Conservation (phyloP, 2,113 vertebrate genomes). For the Oreochromis spilurus region DNA sequence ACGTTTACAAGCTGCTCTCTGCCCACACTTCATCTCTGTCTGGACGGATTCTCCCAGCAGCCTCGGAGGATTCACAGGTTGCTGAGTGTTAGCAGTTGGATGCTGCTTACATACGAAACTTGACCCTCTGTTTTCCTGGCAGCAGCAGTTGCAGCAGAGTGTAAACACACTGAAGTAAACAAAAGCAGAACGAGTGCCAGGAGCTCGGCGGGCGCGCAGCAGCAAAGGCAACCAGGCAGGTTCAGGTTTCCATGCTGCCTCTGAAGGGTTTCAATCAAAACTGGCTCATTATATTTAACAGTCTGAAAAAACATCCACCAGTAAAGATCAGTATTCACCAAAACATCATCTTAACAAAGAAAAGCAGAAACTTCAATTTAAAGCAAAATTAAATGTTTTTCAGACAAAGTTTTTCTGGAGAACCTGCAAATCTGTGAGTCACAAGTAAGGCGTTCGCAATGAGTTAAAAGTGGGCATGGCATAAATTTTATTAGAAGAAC, state of each 20-base stretch:
- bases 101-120: not conserved
- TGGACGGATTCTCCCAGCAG: slow-evolving; percentile 5
- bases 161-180: not conserved
- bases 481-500: not conserved
- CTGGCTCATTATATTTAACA: not conserved
- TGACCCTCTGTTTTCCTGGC: slow-evolving; percentile 7
- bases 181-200: not conserved
- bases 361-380: not conserved
- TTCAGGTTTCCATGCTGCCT: not conserved
- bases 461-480: not conserved
- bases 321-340: not conserved
- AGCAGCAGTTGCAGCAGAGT: not conserved
- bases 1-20: slow-evolving; percentile 16
- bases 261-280: not conserved
- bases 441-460: not conserved
- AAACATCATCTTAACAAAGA: not conserved
- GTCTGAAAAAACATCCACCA: rapidly evolving
- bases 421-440: not conserved
- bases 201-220: not conserved
- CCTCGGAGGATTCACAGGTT: not conserved
- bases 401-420: not conserved
- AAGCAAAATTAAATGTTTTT: not conserved
- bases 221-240: not conserved
- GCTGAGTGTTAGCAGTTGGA: not conserved
- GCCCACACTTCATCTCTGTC: not conserved